These are phyloP conservation scores for Lottia scabra DNA, from an alignment of 2,888 invertebrate genomes.

Conservation along the genomic window DNA sequence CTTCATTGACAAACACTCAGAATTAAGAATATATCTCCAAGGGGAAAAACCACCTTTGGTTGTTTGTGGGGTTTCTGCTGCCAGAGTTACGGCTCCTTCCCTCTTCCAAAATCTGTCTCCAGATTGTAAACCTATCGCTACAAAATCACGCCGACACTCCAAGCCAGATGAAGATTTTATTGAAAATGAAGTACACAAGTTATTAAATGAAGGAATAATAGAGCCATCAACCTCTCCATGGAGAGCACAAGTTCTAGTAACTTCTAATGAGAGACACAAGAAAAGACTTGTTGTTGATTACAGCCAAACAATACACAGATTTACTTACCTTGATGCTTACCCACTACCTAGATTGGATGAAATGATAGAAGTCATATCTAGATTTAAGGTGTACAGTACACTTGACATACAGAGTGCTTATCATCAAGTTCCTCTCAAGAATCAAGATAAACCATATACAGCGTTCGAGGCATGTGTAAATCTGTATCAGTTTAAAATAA, in stretches of 20 bases:
- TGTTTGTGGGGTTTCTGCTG: not conserved
- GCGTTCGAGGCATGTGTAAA: constrained; percentile 9
- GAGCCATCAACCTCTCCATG: not conserved
- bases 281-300: not conserved
- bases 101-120: not conserved
- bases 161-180: not conserved
- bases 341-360: constrained; percentile 5
- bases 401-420: constrained; percentile 14
- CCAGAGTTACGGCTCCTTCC: not conserved
- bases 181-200: not conserved
- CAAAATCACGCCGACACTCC: not conserved
- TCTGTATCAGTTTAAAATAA: not conserved
- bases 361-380: not conserved
- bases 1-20: not conserved
- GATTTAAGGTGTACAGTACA: not conserved
- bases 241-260: not conserved
- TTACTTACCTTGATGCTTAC: constrained; percentile 11
- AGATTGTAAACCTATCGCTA: not conserved
- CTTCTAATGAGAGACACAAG: not conserved
- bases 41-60: not conserved
- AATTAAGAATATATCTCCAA: not conserved
- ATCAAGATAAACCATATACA: constrained; percentile 11
- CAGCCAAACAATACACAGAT: constrained; percentile 3
- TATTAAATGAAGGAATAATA: not conserved
- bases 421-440: not conserved